Percentiles rank a stretch among this genome's conserved stretches.
Conservation (phyloP, 2,888 invertebrate genomes). For the Pammene fasciana region DNA sequence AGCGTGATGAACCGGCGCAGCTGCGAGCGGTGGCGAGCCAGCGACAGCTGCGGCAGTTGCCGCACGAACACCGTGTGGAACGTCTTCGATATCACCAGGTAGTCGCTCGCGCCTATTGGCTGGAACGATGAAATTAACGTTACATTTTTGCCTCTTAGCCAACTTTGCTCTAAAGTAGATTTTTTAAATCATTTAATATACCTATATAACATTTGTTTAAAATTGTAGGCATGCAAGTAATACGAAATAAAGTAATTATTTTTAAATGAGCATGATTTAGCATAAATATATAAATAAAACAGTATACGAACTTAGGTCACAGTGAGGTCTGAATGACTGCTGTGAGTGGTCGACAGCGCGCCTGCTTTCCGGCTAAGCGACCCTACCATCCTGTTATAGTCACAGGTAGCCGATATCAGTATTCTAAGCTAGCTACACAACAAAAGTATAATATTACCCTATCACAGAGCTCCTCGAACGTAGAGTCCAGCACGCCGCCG, state of each 20-base stretch:
- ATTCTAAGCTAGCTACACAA: no score
- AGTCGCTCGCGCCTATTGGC: constrained; percentile 97
- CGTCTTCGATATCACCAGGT: constrained; percentile 94
- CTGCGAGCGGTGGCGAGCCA: constrained; percentile 90
- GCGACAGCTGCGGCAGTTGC: constrained; percentile 92
- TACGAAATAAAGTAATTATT: no score
- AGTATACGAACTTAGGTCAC: no score
- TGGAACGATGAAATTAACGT: constrained; percentile 62
- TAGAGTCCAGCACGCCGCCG: constrained; percentile 94
- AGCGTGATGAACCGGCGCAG: constrained; percentile 97
- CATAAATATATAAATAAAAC: no score
- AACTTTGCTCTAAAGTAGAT: neutral
- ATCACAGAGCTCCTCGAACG: constrained; percentile 95
- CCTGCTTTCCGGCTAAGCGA: no score
- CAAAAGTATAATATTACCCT: constrained; percentile 82
- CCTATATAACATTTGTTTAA: no score
- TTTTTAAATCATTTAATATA: neutral
- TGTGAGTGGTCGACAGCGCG: no score
- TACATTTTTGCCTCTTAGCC: neutral
- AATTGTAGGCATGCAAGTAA: no score
- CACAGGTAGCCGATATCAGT: no score
- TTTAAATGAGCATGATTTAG: no score
- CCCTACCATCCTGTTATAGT: no score
- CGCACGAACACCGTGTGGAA: constrained; percentile 98
- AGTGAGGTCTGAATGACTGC: no score